Percentiles rank a stretch among this genome's conserved stretches.
Evolutionary conservation across 1,140 invertebrate genomes (phyloP).

Genomic region (Centruroides vittatus): DNA sequence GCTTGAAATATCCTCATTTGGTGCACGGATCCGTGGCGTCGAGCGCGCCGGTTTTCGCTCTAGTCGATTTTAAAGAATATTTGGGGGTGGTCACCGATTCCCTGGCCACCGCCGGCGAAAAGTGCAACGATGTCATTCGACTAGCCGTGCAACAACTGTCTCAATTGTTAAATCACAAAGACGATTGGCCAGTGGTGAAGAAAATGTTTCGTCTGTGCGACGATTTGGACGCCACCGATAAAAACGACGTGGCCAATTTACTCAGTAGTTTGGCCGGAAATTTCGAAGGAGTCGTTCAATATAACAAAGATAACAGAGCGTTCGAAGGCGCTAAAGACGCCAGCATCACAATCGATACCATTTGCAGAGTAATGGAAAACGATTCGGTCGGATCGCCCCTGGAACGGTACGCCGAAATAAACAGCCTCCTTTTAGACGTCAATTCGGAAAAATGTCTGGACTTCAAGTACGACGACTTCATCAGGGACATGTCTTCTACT

Average conservation of each 20-base stretch:
- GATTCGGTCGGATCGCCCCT: too few relatives aligned
- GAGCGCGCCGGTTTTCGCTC: slow-evolving; percentile 29
- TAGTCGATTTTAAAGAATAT: slow-evolving; percentile 30
- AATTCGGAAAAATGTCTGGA: too few relatives aligned
- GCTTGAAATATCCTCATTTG: slow-evolving; percentile 37
- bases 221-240: slow-evolving; percentile 45
- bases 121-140: background rate
- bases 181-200: slow-evolving; percentile 10
- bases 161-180: too few relatives aligned
- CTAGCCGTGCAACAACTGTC: background rate
- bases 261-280: slow-evolving; percentile 65
- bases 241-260: slow-evolving; percentile 62
- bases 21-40: slow-evolving; percentile 33
- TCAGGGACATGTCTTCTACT: too few relatives aligned
- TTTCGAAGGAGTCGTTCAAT: slow-evolving; percentile 67
- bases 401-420: too few relatives aligned
- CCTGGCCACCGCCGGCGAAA: slow-evolving; percentile 15
- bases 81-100: slow-evolving; percentile 26
- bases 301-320: slow-evolving; percentile 81
- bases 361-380: slow-evolving; percentile 60
- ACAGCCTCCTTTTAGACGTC: too few relatives aligned
- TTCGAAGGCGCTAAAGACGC: slow-evolving; percentile 41
- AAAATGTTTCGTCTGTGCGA: slow-evolving; percentile 64
- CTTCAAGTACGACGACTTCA: too few relatives aligned
- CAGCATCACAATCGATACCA: slow-evolving; percentile 61